A percentile compares a stretch with the other conserved stretches of the same genome.
Evolutionary conservation across 2,888 invertebrate species (phyloP).

Genomic region (Tetropium fuscum): DNA sequence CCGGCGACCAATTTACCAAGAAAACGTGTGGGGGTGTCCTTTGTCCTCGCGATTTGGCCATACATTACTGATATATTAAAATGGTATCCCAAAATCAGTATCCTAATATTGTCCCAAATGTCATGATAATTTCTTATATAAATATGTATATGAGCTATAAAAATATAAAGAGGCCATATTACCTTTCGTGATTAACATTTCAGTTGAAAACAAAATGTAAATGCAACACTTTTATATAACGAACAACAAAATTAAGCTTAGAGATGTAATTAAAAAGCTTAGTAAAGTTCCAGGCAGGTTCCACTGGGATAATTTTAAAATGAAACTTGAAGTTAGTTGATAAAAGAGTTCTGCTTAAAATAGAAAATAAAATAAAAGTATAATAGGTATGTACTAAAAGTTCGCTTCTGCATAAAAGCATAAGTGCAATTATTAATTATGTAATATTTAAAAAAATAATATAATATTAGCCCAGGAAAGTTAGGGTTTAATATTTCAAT

Average conservation of each 20-base stretch:
- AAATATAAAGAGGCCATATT: neutral
- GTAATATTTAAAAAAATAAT: neutral
- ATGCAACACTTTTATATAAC: constrained; percentile 17
- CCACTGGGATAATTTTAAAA: constrained; percentile 20
- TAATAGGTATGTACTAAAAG: constrained; percentile 9
- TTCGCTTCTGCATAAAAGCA: neutral
- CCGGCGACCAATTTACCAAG: too few relatives aligned
- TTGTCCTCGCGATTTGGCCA: too few relatives aligned
- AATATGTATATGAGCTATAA: too few relatives aligned
- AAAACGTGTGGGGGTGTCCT: too few relatives aligned
- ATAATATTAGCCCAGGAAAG: too few relatives aligned
- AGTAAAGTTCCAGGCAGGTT: constrained; percentile 1
- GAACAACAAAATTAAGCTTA: constrained; percentile 4
- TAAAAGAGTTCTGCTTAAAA: constrained; percentile 11
- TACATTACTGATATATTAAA: too few relatives aligned
- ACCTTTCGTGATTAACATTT: neutral
- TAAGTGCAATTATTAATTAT: constrained; percentile 7
- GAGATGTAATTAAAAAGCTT: constrained; percentile 21
- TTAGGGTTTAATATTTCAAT: too few relatives aligned
- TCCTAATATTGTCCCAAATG: too few relatives aligned
- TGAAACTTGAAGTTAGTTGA: constrained; percentile 4
- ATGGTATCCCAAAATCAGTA: too few relatives aligned
- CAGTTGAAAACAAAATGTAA: too few relatives aligned
- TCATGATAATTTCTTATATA: too few relatives aligned
- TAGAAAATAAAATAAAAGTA: constrained; percentile 11